Conservation (phyloP, 2,888 invertebrate genomes). For the Prosopocoilus inquinatus region DNA sequence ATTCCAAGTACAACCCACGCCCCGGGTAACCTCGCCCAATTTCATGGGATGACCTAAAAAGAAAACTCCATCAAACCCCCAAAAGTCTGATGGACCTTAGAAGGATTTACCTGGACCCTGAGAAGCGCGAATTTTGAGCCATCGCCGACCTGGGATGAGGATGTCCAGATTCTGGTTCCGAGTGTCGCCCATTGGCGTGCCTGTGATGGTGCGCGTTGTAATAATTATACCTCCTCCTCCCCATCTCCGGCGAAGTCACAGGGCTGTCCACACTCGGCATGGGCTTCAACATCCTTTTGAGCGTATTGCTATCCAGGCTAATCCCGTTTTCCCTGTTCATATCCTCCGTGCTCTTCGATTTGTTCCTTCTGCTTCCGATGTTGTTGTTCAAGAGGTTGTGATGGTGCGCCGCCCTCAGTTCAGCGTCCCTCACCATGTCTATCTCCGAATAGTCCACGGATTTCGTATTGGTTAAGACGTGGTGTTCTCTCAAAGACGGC, state of each 20-base stretch:
- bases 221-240: conserved; percentile 72
- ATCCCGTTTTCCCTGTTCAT: conserved; percentile 59
- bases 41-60: conserved; percentile 67
- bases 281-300: conserved; percentile 92
- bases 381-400: conserved; percentile 71
- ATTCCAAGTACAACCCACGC: conserved; percentile 73
- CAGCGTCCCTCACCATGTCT: conserved; percentile 71
- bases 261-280: conserved; percentile 89
- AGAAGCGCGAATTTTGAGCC: conserved; percentile 66
- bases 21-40: conserved; percentile 71
- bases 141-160: conserved; percentile 55
- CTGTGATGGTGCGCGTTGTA: conserved; percentile 66
- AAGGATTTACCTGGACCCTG: conserved; percentile 57
- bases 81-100: no score
- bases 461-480: conserved; percentile 55
- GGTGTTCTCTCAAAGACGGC: conserved; percentile 50
- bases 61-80: conserved; percentile 1
- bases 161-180: conserved; percentile 55
- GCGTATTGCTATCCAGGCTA: conserved; percentile 75
- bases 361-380: conserved; percentile 61
- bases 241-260: conserved; percentile 89
- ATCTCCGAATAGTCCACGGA: conserved; percentile 67
- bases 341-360: conserved; percentile 89
- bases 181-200: conserved; percentile 52
- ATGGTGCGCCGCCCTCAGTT: conserved; percentile 62